These are phyloP conservation scores for Drosophila fulvimacula DNA, from an alignment of 2,888 invertebrate species.

Conservation along the genomic window DNA sequence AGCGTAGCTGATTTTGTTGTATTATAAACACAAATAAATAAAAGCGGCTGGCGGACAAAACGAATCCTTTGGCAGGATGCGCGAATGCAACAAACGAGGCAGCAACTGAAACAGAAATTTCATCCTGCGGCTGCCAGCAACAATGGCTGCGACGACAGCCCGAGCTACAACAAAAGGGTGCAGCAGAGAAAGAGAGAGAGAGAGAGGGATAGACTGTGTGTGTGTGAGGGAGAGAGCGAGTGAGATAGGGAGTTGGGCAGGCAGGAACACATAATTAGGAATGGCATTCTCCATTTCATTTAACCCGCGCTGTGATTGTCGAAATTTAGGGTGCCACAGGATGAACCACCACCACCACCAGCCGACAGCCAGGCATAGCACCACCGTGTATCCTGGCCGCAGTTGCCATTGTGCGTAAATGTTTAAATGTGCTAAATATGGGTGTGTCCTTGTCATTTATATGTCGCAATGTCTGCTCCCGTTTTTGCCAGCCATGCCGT, in stretches of 20 bases:
- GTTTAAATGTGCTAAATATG: conserved; percentile 83
- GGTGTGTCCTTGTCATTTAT: conserved; percentile 84
- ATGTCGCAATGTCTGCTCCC: conserved; percentile 73
- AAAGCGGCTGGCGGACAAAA: conserved; percentile 71
- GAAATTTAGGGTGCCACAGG: conserved; percentile 67
- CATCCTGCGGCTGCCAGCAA: conserved; percentile 71
- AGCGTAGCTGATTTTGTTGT: conserved; percentile 85
- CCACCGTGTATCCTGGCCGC: conserved; percentile 55
- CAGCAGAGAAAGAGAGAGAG: conserved; percentile 13
- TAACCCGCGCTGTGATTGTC: conserved; percentile 70
- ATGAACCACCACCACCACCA: conserved; percentile 36
- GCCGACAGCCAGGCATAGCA: conserved; percentile 22
- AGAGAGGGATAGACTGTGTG: neutral
- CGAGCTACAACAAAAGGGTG: conserved; percentile 70
- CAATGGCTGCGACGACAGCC: conserved; percentile 83
- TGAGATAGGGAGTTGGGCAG: neutral
- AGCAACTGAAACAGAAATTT: conserved; percentile 57
- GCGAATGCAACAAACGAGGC: conserved; percentile 61
- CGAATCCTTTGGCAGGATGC: conserved; percentile 57
- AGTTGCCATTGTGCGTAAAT: conserved; percentile 74
- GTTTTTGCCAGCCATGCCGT: conserved; percentile 47
- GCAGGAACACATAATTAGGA: conserved; percentile 70
- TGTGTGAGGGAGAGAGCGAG: neutral
- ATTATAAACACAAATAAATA: conserved; percentile 85
- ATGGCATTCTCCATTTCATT: conserved; percentile 83